Percentiles rank a stretch among this genome's conserved stretches.
phyloP scores from a whole-genome alignment of 2,797 vertebrate species.

The Neosilurus mollespiculum region DNA sequence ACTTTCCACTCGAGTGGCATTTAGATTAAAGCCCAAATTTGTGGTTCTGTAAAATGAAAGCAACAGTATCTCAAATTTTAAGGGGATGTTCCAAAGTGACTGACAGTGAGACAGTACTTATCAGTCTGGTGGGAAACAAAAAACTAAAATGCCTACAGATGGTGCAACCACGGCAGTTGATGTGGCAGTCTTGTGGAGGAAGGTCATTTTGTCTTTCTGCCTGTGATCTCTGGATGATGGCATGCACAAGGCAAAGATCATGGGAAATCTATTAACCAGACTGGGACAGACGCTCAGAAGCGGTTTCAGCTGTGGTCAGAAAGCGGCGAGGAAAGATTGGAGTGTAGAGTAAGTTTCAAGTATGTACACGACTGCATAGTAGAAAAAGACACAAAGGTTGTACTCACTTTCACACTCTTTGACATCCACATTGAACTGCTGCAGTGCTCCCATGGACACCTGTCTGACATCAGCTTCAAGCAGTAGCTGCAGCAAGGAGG shows the following conservation, averaged over 20 bases:
- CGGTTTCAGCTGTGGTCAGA: conserved; percentile 45
- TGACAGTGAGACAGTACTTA: conserved; percentile 34
- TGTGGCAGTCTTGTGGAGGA: conserved; percentile 32
- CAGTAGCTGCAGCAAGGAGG: conserved; percentile 90
- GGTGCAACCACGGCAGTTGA: conserved; percentile 27
- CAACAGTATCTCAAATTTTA: conserved; percentile 9
- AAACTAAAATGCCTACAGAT: conserved; percentile 34
- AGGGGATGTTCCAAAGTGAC: conserved; percentile 7
- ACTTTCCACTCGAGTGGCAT: conserved; percentile 13
- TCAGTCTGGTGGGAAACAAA: conserved; percentile 34
- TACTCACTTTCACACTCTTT: conserved; percentile 91
- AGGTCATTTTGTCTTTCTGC: conserved; percentile 28
- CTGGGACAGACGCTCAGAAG: conserved; percentile 33
- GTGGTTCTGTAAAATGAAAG: conserved; percentile 32
- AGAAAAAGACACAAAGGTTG: neutral
- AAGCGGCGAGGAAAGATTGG: conserved; percentile 14
- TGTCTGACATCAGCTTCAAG: conserved; percentile 89
- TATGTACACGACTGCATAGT: neutral
- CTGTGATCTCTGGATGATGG: conserved; percentile 31
- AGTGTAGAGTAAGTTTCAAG: conserved; percentile 7
- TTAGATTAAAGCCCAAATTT: conserved; percentile 31
- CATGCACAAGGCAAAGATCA: conserved; percentile 28
- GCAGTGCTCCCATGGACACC: conserved; percentile 89
- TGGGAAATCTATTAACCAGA: conserved; percentile 51
- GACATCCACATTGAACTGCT: conserved; percentile 91